These are phyloP conservation scores for Aphyosemion australe DNA, from an alignment of 2,113 vertebrate genomes.

Conservation along the genomic window DNA sequence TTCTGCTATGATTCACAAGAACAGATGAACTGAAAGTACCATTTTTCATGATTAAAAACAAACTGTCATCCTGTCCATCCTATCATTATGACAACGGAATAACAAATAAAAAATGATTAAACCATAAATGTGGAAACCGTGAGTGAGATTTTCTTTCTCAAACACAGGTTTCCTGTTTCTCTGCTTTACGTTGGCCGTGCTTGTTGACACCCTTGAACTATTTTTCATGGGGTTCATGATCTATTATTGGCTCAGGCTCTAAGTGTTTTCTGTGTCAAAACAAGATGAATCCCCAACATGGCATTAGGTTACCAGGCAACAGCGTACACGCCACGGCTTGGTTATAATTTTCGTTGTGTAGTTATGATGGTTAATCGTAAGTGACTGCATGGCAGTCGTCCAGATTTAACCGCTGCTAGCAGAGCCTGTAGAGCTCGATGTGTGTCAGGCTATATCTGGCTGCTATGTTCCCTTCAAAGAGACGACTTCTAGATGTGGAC, in stretches of 20 bases:
- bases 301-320: slow-evolving; percentile 75
- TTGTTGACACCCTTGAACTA: slow-evolving; percentile 62
- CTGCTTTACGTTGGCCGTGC: slow-evolving; percentile 19
- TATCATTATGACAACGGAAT: too few species aligned
- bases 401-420: slow-evolving; percentile 63
- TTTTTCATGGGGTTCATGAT: slow-evolving; percentile 55
- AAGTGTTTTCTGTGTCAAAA: slow-evolving; percentile 71
- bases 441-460: slow-evolving; percentile 75
- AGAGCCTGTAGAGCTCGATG: slow-evolving; percentile 58
- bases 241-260: slow-evolving; percentile 68
- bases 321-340: slow-evolving; percentile 56
- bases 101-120: slow-evolving; percentile 35
- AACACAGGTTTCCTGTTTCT: slow-evolving; percentile 30
- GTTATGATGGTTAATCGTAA: slow-evolving; percentile 71
- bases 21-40: too few species aligned
- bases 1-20: too few species aligned
- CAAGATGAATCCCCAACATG: slow-evolving; percentile 69
- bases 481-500: slow-evolving; percentile 65
- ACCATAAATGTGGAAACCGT: slow-evolving; percentile 7
- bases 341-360: slow-evolving; percentile 70
- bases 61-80: too few species aligned
- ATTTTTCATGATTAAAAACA: too few species aligned
- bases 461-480: slow-evolving; percentile 66
- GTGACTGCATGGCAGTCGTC: slow-evolving; percentile 66
- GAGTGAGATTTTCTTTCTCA: slow-evolving; percentile 15